Evolutionary conservation across 2,888 invertebrate genomes (phyloP).

Genomic region (Ecliptopera silaceata): DNA sequence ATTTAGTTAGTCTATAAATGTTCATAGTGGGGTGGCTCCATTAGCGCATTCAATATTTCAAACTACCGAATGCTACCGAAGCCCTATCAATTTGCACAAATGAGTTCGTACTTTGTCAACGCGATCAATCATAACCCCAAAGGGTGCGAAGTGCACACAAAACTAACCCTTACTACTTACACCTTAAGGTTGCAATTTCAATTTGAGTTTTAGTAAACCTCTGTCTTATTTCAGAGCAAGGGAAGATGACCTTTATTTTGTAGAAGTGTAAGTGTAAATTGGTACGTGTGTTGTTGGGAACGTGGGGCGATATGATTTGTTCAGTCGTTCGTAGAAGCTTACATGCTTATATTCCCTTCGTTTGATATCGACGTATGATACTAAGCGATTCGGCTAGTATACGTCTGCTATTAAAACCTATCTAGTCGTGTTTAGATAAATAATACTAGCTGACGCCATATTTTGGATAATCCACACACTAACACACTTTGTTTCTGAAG

Average conservation of each 20-base stretch:
- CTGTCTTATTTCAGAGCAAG: background rate
- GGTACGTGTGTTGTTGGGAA: slow-evolving; percentile 1
- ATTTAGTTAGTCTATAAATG: background rate
- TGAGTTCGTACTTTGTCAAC: slow-evolving; percentile 35
- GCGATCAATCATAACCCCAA: slow-evolving; percentile 31
- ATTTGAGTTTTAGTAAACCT: background rate
- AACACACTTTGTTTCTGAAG: no score
- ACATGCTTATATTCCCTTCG: slow-evolving; percentile 13
- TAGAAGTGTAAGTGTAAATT: slow-evolving; percentile 9
- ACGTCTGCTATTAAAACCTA: background rate
- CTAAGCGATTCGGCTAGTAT: background rate
- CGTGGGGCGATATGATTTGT: slow-evolving; percentile 28
- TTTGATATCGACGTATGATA: slow-evolving; percentile 4
- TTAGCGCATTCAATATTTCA: slow-evolving; percentile 30
- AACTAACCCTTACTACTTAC: slow-evolving; percentile 14
- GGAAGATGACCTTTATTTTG: slow-evolving; percentile 4
- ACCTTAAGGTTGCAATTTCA: slow-evolving; percentile 13
- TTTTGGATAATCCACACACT: no score
- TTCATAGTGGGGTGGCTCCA: background rate
- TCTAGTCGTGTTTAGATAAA: no score
- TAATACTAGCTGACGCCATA: no score
- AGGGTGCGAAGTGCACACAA: slow-evolving; percentile 17
- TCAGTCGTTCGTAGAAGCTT: slow-evolving; percentile 29
- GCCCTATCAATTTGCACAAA: slow-evolving; percentile 26
- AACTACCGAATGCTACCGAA: slow-evolving; percentile 13